Evolutionary conservation across 2,888 invertebrate genomes (phyloP).

Genomic region (Ophioninae sp.): DNA sequence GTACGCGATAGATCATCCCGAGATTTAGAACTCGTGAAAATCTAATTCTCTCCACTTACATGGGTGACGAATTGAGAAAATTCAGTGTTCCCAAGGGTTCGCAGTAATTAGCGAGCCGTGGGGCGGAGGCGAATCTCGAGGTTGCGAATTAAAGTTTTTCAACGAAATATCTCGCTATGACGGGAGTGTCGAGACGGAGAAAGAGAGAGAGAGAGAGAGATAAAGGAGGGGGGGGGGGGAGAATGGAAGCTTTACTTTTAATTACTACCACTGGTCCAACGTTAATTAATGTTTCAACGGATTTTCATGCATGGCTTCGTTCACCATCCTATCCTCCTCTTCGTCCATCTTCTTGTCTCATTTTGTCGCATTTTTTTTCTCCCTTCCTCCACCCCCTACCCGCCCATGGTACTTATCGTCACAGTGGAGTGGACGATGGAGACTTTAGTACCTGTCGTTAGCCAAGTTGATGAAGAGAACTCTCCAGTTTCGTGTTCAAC

Average conservation of each 20-base stretch:
- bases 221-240: neutral
- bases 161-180: conserved; percentile 49
- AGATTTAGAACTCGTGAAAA: conserved; percentile 15
- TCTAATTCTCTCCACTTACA: conserved; percentile 6
- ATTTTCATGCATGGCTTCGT: conserved; percentile 62
- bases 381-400: neutral
- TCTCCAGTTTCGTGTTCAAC: neutral
- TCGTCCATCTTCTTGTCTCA: neutral
- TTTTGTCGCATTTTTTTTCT: neutral
- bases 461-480: neutral
- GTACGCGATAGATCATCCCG: neutral
- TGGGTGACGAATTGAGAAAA: conserved; percentile 43
- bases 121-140: conserved; percentile 32
- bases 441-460: conserved; percentile 13
- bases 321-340: conserved; percentile 6
- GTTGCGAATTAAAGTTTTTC: conserved; percentile 57
- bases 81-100: conserved; percentile 14
- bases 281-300: conserved; percentile 66
- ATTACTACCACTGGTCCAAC: conserved; percentile 59
- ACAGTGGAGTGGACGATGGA: conserved; percentile 23
- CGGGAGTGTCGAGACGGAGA: conserved; percentile 26
- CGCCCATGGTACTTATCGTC: conserved; percentile 20
- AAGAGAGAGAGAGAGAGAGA: conserved; percentile 6
- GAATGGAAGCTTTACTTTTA: conserved; percentile 61
- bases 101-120: conserved; percentile 44